phyloP scores from a whole-genome alignment of 2,888 invertebrate genomes.

The Octodonta nipae region DNA sequence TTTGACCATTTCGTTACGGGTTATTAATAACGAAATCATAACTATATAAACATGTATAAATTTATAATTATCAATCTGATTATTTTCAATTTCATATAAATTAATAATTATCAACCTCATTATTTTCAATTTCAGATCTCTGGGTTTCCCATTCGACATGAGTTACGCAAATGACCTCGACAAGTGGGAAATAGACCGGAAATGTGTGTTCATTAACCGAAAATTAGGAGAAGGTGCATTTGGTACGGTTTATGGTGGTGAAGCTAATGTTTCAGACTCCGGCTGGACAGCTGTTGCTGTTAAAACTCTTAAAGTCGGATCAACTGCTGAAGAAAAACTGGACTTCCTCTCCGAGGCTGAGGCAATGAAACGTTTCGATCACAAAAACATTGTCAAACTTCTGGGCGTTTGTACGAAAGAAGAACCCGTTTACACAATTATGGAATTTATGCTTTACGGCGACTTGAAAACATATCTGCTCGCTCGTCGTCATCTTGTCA shows the following conservation, averaged over 20 bases:
- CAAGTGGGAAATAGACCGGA: conserved; percentile 78
- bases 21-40: too few relatives aligned
- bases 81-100: too few relatives aligned
- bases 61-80: too few relatives aligned
- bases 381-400: conserved; percentile 69
- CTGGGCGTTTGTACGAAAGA: conserved; percentile 75
- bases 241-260: conserved; percentile 85
- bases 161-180: conserved; percentile 42
- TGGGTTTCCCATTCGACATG: conserved; percentile 48
- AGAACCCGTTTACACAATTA: conserved; percentile 79
- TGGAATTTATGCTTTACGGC: conserved; percentile 90
- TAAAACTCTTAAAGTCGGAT: conserved; percentile 75
- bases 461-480: conserved; percentile 80
- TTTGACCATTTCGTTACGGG: too few relatives aligned
- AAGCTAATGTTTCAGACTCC: conserved; percentile 53
- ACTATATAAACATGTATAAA: too few relatives aligned
- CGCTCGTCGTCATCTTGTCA: conserved; percentile 70
- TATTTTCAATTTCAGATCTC: conserved; percentile 14
- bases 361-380: conserved; percentile 85
- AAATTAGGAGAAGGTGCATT: conserved; percentile 83
- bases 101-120: neutral
- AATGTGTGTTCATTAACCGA: conserved; percentile 72
- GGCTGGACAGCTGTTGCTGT: conserved; percentile 80
- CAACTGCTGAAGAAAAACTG: conserved; percentile 70
- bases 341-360: conserved; percentile 88